phyloP scores from a whole-genome alignment of 2,113 vertebrate species.

The Caretta caretta region DNA sequence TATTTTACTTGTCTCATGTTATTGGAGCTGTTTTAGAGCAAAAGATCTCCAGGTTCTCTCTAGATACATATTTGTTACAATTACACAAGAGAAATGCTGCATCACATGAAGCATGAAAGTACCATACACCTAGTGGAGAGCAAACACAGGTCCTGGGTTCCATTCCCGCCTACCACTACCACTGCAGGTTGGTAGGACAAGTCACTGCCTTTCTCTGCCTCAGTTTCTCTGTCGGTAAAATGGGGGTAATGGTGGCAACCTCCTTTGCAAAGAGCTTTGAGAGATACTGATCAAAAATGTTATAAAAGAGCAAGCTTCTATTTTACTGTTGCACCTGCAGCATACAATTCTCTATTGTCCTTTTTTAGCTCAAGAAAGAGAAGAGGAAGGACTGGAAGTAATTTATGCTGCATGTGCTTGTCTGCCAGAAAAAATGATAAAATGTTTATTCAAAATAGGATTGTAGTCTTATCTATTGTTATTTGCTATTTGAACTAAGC shows the following conservation, averaged over 20 bases:
- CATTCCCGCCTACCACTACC: not conserved
- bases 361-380: not conserved
- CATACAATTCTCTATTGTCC: not conserved
- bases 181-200: not conserved
- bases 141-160: not conserved
- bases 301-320: not conserved
- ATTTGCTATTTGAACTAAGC: not conserved
- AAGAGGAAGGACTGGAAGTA: not conserved
- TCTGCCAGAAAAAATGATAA: constrained; percentile 2
- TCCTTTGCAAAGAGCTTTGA: not conserved
- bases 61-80: not conserved
- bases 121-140: not conserved
- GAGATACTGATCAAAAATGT: not conserved
- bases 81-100: not conserved
- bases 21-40: not conserved
- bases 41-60: not conserved
- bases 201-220: not conserved
- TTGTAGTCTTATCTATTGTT: not conserved
- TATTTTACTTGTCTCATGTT: too few relatives aligned
- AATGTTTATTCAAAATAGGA: not conserved
- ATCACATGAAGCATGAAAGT: not conserved
- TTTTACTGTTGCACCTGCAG: not conserved
- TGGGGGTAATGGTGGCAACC: too few relatives aligned
- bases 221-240: not conserved
- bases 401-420: rapidly evolving